phyloP scores from a whole-genome alignment of 1,140 invertebrate species.

The Psix sp. region DNA sequence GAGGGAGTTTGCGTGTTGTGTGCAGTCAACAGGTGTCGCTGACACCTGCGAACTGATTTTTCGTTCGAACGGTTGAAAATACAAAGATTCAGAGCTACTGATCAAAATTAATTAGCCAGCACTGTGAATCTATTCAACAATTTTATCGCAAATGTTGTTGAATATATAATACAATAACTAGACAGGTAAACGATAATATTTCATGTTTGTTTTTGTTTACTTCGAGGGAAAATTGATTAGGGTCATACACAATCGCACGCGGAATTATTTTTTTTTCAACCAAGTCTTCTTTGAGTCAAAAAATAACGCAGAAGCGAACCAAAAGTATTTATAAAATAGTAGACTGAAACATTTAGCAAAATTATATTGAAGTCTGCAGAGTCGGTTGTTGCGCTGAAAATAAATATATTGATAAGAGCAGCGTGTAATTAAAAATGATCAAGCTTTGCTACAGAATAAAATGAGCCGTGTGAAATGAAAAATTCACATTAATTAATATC shows the following conservation, averaged over 20 bases:
- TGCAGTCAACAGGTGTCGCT: constrained; percentile 34
- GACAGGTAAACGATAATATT: too few species aligned
- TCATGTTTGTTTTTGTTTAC: too few species aligned
- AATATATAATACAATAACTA: too few species aligned
- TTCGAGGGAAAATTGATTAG: too few species aligned
- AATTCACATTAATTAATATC: too few species aligned
- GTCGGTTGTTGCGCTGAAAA: neutral
- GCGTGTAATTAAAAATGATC: constrained; percentile 22
- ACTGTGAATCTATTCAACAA: too few species aligned
- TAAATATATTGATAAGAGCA: constrained; percentile 7
- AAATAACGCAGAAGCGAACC: constrained; percentile 10
- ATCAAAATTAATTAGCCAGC: constrained; percentile 35
- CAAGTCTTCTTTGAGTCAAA: too few species aligned
- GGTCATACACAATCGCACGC: too few species aligned
- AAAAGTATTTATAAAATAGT: constrained; percentile 32
- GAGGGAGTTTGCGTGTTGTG: constrained; percentile 2
- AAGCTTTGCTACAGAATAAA: constrained; percentile 1
- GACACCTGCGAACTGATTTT: constrained; percentile 27
- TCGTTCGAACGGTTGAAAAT: constrained; percentile 21
- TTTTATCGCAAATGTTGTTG: too few species aligned
- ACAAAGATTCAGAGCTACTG: constrained; percentile 19
- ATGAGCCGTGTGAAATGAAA: too few species aligned
- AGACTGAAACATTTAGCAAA: constrained; percentile 27
- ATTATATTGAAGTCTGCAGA: neutral
- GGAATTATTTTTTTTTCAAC: too few species aligned